Evolutionary conservation across 2,797 vertebrate species (phyloP), one percentile per base, ranked within the genome.

Genomic region (Melanotaenia boesemani): DNA sequence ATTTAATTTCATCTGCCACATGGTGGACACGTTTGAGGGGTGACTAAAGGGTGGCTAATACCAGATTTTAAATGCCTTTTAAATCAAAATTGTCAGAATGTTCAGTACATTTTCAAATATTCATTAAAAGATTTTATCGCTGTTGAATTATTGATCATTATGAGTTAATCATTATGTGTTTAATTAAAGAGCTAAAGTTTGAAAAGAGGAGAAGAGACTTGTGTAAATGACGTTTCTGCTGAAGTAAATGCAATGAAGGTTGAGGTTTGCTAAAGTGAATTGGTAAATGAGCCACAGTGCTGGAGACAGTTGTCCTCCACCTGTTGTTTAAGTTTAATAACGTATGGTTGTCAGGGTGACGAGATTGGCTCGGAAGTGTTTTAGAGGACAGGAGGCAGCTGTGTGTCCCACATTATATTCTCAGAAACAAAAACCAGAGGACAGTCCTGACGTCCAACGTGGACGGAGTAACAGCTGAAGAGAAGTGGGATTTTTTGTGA

Each of bases 241-340:
- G 7, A 30, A 39, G 12, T 13, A 24, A 30, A 6, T 4, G 15
- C 13, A 30, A 12, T 55, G 6, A 60, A 22, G 3, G 3, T 15
- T 26, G 37, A 44, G 41, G 41, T 46, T 46, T 7, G 28, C 6
- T 37, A 18, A 24, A 34, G 3, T 28, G n/a, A 24, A 36, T n/a
- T 36, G n/a, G 13, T 46, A 41, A 67, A 79, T 70, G 39, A 58
- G n/a, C 39, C 74, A 50, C 74, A 75, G 58, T 71, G 68, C 57
- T 28, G 70, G n/a, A 67, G 56, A 69, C 81, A 77, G 76, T 80
- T 77, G 70, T 69, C 75, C 20, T 26, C 60, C 90, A 82, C 80
- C 86, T 86, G 87, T 87, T 91, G 87, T 93, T 90, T 90, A 82
- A 87, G 75, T 89, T 91, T 86, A 79, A 81, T 46, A 79, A 87